Evolutionary conservation across 2,113 vertebrate genomes (phyloP).

Genomic region (Macquaria ambigua): DNA sequence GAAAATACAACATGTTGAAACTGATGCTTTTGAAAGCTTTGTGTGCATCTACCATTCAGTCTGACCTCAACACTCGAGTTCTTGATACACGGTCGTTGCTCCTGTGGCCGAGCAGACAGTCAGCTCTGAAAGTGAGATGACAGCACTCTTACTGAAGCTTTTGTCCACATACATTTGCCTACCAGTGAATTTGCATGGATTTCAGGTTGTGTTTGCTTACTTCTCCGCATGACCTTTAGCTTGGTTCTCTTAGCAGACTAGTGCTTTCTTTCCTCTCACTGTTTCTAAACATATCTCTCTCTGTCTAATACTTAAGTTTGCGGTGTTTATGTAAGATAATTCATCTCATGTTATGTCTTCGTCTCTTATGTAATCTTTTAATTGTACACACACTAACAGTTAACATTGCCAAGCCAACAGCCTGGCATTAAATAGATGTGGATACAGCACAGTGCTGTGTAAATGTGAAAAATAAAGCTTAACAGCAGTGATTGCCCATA

Average conservation of each 20-base stretch:
- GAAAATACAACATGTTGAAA: constrained; percentile 29
- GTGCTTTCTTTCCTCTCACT: constrained; percentile 6
- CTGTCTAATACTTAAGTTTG: not conserved
- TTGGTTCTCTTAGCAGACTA: constrained; percentile 3
- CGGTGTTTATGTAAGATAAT: not conserved
- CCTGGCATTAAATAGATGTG: not conserved
- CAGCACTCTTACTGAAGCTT: constrained; percentile 27
- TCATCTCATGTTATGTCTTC: not conserved
- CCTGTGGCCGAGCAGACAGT: constrained; percentile 14
- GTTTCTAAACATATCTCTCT: constrained; percentile 2
- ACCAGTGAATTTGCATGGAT: constrained; percentile 58
- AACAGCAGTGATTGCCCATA: not conserved
- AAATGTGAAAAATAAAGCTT: not conserved
- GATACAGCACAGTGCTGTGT: not conserved
- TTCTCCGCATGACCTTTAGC: constrained; percentile 57
- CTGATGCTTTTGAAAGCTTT: constrained; percentile 14
- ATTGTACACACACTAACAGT: not conserved
- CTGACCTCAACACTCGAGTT: constrained; percentile 34
- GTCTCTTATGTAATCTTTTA: not conserved
- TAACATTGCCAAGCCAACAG: not conserved
- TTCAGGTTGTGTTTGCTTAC: constrained; percentile 63
- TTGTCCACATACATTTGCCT: constrained; percentile 40
- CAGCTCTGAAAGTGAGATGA: constrained; percentile 37
- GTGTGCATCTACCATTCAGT: constrained; percentile 19
- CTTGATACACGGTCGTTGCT: not conserved